Base-by-base conservation (phyloP, 2,113 vertebrate species). In the Varanus komodoensis region DNA sequence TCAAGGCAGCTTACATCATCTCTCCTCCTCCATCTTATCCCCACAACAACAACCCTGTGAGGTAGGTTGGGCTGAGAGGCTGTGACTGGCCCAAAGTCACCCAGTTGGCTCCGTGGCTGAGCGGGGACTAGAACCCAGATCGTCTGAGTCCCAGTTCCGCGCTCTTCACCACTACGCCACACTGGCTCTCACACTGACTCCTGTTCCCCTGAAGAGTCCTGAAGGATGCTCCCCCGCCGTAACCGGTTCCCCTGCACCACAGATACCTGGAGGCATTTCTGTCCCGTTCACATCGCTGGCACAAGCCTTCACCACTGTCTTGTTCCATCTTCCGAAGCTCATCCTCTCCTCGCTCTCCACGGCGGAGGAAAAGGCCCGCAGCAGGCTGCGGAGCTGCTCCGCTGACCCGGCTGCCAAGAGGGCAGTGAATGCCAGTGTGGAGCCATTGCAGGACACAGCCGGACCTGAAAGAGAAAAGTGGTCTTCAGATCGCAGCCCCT, bases 331-430 rank as follows among this genome's bases (percentile, higher is more conserved):
- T 8, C 71, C 75, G 64, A 94, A 86, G 23, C 6, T 67, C 67
- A 44, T 0, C 64, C 19, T 15, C n/a, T 64, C 71, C 9, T 79
- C 64, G 0, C 3, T 87, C 44, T 91, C 80, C 27, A 90, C 61
- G 80, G 93, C 80, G 32, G n/a, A 50, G 4, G 1, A 87, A 73
- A 95, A 89, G 89, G 89, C 88, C 15, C 89, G 73, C 38, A 88
- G 82, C 64, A 93, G 77, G 52, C 34, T 88, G 9, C 14, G 79
- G 34, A 90, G 89, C 87, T 93, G 90, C 0, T 89, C 87, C 48
- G 90, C 80, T 23, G 94, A 93, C 48, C 73, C 93, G 32, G 88
- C 92, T 32, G 77, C 92, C 44, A 95, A 52, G 75, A 90, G 86
- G n/a, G 86, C 8, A 7, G 74, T 92, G 84, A 94, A 84, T 34